phyloP scores from a whole-genome alignment of 1,140 invertebrate genomes.

The silkworm (Bombyx mori) region ASM3026992v2 NC_085112.1:5971501-5972000 shows the following conservation, averaged over 20 bases:
- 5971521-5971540: conserved; percentile 68
- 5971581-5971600: conserved; percentile 10
- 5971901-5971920: conserved; percentile 53
- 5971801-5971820: conserved; percentile 38
- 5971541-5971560: conserved; percentile 59
- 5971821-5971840: conserved; percentile 29
- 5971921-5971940: conserved; percentile 44
- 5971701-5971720: no score
- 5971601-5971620: neutral
- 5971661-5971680: no score
- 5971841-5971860: conserved; percentile 30
- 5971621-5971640: no score
- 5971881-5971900: conserved; percentile 56
- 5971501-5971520: conserved; percentile 70
- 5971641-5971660: no score
- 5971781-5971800: neutral
- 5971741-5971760: no score
- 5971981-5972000: conserved; percentile 57
- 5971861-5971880: conserved; percentile 37
- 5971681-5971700: no score
- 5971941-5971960: conserved; percentile 35
- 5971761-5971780: no score
- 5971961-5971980: conserved; percentile 54
- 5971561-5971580: conserved; percentile 46
- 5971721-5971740: no score